Base-by-base conservation (phyloP, 2,113 vertebrate genomes). In the Myxocyprinus asiaticus region DNA sequence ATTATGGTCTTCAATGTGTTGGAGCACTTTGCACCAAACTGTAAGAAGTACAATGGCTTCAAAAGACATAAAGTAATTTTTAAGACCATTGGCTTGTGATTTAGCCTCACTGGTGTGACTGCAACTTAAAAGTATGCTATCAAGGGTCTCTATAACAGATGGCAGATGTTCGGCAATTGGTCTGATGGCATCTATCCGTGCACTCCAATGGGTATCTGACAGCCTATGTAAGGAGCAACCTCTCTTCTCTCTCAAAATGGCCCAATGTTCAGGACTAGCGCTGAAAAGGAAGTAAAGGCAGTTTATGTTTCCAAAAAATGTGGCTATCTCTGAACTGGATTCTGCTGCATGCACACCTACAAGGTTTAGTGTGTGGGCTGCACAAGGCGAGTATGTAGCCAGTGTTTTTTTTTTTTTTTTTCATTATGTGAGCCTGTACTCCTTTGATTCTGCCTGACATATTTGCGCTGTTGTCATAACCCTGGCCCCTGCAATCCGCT, bases 391-490 rank as follows among this genome's bases (percentile, higher is more conserved):
- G 33, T 33, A 63, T 33, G 61, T 63, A 2, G 61, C 61, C 8
- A 62, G 9, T 33, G 22, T n/a, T n/a, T n/a, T n/a, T n/a, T n/a
- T n/a, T 10, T 62, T 62, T 5, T 33, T 62, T 62, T 62, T 62
- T 10, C 22, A 62, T 5, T 33, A 62, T 62, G 22, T 62, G 8
- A 22, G 22, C 61, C 22, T 63, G 22, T 17, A 63, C 5, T 63
- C 61, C 61, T 9, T 42, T 63, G 17, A 63, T 33, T 9, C 33
- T 63, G 17, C 61, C 61, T 0, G 61, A 63, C 42, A 65, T 65
- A 44, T 65, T 43, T 65, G 63, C 63, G 33, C 63, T 33, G 4
- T 65, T 65, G 43, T 65, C 42, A 44, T 65, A 65, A 6, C 63
- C 63, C 43, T 45, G 63, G 6, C 63, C 63, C 6, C 63, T 65